Evolutionary conservation across 2,797 vertebrate species (phyloP), one percentile per base, ranked within the genome.

Genomic region (Propithecus deckenii): DNA sequence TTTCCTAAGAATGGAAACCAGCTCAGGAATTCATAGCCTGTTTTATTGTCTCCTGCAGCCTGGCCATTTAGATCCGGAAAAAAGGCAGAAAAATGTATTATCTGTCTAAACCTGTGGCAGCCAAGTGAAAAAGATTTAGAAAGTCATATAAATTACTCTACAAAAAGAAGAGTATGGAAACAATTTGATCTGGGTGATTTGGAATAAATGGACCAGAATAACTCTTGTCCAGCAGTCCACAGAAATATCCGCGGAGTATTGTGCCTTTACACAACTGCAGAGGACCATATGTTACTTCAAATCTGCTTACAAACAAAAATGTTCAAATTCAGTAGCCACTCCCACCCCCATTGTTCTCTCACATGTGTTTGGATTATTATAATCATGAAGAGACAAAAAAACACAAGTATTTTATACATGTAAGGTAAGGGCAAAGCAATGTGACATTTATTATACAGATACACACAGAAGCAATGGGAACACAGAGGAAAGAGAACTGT

Each of bases 51-150:
- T 96, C 76, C 71, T 87, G 79, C 30, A 94, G 75, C 55, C 71
- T 89, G 71, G 57, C 38, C 91, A 96, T 94, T 96, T 95, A 96
- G 96, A 97, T 91, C 89, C 87, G 72, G 61, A 91, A 90, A 95
- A 48, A 48, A 35, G 22, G 20, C 23, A 75, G 38, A 57, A 63
- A 55, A 98, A 93, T 67, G 38, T 94, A 87, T 93, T 97, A 87
- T 97, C 86, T 96, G n/a, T 78, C 92, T 97, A 97, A 95, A 78
- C 55, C 55, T 90, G 55, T 94, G 80, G 86, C 94, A 97, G 86
- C 46, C 87, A 95, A 94, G 86, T 95, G 93, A 93, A 81, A 97
- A 97, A 94, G 83, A 96, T 96, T 97, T 97, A 97, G 95, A 94
- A 97, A 97, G 95, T 96, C 84, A 90, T 96, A 97, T 96, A 96